A percentile compares a stretch with the other conserved stretches of the same genome.
phyloP scores from a whole-genome alignment of 1,140 invertebrate species.

The Radopholus similis region DNA sequence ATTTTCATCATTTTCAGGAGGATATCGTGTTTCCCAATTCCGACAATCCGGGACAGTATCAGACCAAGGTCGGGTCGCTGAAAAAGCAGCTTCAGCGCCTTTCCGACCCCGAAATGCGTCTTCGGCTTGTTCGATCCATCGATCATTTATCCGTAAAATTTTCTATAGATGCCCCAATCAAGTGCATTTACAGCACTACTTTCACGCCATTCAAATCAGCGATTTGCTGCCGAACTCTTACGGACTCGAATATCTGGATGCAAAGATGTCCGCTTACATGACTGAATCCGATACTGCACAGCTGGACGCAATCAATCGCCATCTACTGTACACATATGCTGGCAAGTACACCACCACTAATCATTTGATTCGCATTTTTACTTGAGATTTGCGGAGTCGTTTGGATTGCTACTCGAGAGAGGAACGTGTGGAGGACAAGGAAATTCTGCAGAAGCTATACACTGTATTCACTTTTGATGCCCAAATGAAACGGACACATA shows the following conservation, averaged over 20 bases:
- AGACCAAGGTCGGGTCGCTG: slow-evolving; percentile 16
- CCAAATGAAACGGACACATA: not conserved
- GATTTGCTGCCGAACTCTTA: slow-evolving; percentile 34
- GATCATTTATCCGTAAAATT: slow-evolving; percentile 25
- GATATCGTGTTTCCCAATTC: slow-evolving; percentile 22
- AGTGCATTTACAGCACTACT: slow-evolving; percentile 25
- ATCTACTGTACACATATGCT: not conserved
- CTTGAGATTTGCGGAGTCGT: not conserved
- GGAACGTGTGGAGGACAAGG: slow-evolving; percentile 7
- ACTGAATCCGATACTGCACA: not conserved
- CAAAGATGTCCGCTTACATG: slow-evolving; percentile 26
- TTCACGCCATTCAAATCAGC: slow-evolving; percentile 34
- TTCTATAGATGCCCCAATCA: not conserved
- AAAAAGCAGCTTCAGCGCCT: slow-evolving; percentile 14
- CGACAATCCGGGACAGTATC: slow-evolving; percentile 8
- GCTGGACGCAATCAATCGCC: not conserved
- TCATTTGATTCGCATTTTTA: too few relatives aligned
- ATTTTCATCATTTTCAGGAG: slow-evolving; percentile 9
- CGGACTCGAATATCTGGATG: slow-evolving; percentile 27
- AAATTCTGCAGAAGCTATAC: slow-evolving; percentile 19
- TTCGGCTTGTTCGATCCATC: slow-evolving; percentile 12
- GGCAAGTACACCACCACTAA: too few relatives aligned
- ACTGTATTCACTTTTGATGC: not conserved
- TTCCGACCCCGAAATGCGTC: not conserved
- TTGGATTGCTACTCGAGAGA: not conserved